These are phyloP conservation scores for Amiota communis DNA, from an alignment of 2,888 invertebrate species.

Conservation along the genomic window DNA sequence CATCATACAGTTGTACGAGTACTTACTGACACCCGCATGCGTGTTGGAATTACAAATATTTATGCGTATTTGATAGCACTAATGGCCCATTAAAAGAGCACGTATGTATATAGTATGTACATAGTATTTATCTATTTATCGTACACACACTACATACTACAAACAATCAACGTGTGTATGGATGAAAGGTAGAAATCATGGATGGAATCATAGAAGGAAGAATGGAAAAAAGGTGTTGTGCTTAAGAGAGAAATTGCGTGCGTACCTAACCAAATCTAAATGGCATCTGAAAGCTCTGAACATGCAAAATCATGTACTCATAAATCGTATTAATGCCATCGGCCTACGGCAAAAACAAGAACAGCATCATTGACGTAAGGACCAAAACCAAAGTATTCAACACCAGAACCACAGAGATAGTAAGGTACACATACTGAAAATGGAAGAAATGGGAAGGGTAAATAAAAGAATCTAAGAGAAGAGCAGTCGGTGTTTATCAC, in stretches of 20 bases:
- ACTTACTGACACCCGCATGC: not conserved
- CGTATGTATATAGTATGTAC: constrained; percentile 56
- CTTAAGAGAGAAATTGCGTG: constrained; percentile 54
- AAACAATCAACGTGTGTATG: too few species aligned
- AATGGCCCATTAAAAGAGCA: constrained; percentile 62
- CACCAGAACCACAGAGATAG: too few species aligned
- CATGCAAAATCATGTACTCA: constrained; percentile 72
- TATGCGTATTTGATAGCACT: constrained; percentile 70
- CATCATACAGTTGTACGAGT: too few species aligned
- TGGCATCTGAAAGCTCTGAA: constrained; percentile 64
- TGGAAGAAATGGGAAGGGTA: too few species aligned
- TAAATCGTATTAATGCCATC: constrained; percentile 69
- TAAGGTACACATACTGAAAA: too few species aligned
- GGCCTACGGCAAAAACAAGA: constrained; percentile 53
- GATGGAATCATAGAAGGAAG: not conserved
- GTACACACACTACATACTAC: too few species aligned
- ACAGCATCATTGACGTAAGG: not conserved
- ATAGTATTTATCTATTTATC: not conserved
- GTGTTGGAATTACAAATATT: constrained; percentile 60
- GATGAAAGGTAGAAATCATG: not conserved
- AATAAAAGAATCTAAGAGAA: too few species aligned
- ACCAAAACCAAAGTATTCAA: too few species aligned
- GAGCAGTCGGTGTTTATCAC: too few species aligned
- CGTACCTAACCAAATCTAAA: constrained; percentile 66
- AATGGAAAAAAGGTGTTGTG: not conserved